These are phyloP conservation scores for Arizona elegans DNA, from an alignment of 2,113 vertebrate species.

Conservation along the genomic window DNA sequence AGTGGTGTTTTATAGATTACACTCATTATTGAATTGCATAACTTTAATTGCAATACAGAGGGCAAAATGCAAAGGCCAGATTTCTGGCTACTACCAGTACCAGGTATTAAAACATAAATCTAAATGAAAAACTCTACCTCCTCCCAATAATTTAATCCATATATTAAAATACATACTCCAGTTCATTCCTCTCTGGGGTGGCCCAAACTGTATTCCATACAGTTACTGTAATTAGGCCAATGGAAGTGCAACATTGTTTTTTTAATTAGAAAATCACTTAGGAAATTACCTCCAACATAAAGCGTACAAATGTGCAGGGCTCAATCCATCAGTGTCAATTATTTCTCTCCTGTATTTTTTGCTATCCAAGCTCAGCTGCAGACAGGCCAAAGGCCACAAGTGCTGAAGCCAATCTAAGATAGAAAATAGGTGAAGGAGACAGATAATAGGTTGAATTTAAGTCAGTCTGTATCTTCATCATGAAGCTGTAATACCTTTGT, in stretches of 20 bases:
- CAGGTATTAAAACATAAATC: not conserved
- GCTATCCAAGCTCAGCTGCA: not conserved
- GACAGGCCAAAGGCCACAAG: not conserved
- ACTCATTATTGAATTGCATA: not conserved
- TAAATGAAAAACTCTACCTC: not conserved
- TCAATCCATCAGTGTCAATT: not conserved
- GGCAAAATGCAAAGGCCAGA: not conserved
- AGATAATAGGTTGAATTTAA: not conserved
- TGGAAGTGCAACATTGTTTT: not conserved
- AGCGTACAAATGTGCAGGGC: not conserved
- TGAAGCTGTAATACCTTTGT: not conserved
- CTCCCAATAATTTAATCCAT: not conserved
- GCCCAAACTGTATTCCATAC: not conserved
- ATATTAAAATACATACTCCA: not conserved
- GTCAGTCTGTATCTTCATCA: not conserved
- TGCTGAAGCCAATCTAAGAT: not conserved
- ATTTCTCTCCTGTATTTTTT: not conserved
- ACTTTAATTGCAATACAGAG: not conserved
- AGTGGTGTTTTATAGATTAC: not conserved
- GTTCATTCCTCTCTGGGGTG: not conserved
- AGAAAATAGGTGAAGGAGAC: not conserved
- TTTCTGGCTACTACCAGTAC: not conserved
- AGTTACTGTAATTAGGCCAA: not conserved
- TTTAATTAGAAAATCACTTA: not conserved
- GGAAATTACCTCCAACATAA: not conserved